phyloP scores from a whole-genome alignment of 1,140 invertebrate genomes.

The Panonychus citri region DNA sequence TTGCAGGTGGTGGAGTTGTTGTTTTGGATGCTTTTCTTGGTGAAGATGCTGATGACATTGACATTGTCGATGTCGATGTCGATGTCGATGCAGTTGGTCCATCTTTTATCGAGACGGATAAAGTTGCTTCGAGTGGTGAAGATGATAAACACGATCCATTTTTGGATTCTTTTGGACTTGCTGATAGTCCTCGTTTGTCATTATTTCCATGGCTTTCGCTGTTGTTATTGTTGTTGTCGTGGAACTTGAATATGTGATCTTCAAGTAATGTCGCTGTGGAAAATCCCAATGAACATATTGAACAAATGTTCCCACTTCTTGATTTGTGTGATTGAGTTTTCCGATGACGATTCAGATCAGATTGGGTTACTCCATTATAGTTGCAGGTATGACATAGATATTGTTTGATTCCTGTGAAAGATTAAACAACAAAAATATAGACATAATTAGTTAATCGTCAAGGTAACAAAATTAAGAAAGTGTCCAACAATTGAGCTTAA shows the following conservation, averaged over 20 bases:
- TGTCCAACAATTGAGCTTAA: no score
- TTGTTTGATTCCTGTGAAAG: conserved; percentile 27
- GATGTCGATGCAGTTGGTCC: neutral
- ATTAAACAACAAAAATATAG: no score
- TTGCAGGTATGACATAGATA: conserved; percentile 28
- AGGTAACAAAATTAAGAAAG: no score
- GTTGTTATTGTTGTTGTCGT: neutral
- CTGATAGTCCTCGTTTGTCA: neutral
- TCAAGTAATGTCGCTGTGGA: conserved; percentile 17
- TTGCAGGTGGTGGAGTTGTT: no score
- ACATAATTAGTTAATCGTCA: no score
- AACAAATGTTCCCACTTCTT: conserved; percentile 20
- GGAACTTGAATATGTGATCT: conserved; percentile 10
- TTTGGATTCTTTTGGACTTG: neutral
- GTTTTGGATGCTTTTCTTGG: neutral
- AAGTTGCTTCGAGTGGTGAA: neutral
- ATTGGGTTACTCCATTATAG: conserved; percentile 30
- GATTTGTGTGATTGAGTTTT: conserved; percentile 27
- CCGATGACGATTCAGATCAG: conserved; percentile 28
- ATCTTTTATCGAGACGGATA: no score
- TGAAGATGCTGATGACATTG: neutral
- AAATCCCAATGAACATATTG: conserved; percentile 23
- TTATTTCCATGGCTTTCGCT: neutral
- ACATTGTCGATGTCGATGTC: neutral
- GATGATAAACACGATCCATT: neutral